Conservation (phyloP, 2,888 invertebrate genomes). For the Drosophila testacea region DNA sequence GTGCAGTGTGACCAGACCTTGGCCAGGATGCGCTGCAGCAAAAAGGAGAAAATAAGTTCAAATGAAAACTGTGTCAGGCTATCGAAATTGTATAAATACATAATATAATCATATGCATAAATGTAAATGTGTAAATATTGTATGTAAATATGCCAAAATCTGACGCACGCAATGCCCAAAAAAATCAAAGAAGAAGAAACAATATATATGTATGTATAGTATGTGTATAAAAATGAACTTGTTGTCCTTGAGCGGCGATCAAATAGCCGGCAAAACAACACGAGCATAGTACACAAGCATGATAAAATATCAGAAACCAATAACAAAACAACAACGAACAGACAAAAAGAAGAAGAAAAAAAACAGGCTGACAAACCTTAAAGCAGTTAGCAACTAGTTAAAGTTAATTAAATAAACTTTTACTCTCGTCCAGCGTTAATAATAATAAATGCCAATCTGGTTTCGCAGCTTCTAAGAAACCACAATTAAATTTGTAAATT, state of each 20-base stretch:
- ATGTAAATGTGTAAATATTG: slow-evolving; percentile 3
- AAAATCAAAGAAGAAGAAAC: slow-evolving; percentile 3
- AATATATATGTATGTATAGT: neutral
- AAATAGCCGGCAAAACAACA: slow-evolving; percentile 67
- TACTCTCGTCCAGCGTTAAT: slow-evolving; percentile 54
- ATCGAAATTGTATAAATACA: slow-evolving; percentile 4
- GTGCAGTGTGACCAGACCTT: slow-evolving; percentile 2
- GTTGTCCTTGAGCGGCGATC: slow-evolving; percentile 67
- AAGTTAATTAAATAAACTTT: slow-evolving; percentile 59
- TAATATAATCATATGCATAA: slow-evolving; percentile 12
- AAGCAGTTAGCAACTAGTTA: slow-evolving; percentile 70
- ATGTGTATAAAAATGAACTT: slow-evolving; percentile 38
- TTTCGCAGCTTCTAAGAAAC: slow-evolving; percentile 18
- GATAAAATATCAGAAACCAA: slow-evolving; percentile 11
- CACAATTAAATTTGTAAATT: slow-evolving; percentile 17
- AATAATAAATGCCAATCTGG: slow-evolving; percentile 7
- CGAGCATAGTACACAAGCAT: slow-evolving; percentile 30
- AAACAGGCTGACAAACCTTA: slow-evolving; percentile 24
- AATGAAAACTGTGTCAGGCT: slow-evolving; percentile 36
- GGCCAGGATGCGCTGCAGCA: slow-evolving; percentile 1
- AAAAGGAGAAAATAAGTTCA: neutral
- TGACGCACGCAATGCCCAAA: slow-evolving; percentile 18
- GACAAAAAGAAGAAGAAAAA: neutral
- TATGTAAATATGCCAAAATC: slow-evolving; percentile 13
- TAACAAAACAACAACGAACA: neutral